These are phyloP conservation scores for Gisinianus flammeolus DNA, from an alignment of 2,888 invertebrate species.

Conservation along the genomic window DNA sequence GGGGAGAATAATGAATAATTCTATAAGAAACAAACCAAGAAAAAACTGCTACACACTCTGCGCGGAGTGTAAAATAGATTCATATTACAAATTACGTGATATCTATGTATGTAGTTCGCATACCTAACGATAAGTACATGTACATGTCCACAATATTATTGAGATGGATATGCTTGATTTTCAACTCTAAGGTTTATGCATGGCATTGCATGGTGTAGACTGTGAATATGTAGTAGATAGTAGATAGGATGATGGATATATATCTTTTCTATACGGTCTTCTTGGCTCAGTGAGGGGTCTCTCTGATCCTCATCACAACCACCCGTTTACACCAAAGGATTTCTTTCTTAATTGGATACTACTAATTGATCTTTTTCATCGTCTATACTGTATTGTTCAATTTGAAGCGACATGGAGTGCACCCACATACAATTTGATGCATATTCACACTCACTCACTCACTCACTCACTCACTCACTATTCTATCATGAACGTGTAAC, in stretches of 20 bases:
- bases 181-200: no score
- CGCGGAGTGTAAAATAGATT: not conserved
- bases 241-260: conserved; percentile 21
- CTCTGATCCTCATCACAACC: conserved; percentile 29
- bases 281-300: conserved; percentile 34
- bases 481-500: not conserved
- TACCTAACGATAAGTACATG: not conserved
- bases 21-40: no score
- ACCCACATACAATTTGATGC: no score
- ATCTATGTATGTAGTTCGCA: not conserved
- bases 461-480: not conserved
- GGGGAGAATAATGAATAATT: no score
- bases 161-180: no score
- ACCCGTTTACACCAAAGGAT: conserved; percentile 1
- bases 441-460: no score
- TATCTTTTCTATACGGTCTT: conserved; percentile 33
- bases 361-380: conserved; percentile 42
- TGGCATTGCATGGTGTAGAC: not conserved
- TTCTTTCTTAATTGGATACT: conserved; percentile 36
- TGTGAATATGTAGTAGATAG: not conserved
- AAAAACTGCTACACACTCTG: no score
- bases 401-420: no score
- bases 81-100: not conserved
- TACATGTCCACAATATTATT: no score
- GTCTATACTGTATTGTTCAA: conserved; percentile 24